Percentiles rank a stretch among this genome's conserved stretches.
Evolutionary conservation across 2,113 vertebrate species (phyloP).

Genomic region (Prunella himalayana): DNA sequence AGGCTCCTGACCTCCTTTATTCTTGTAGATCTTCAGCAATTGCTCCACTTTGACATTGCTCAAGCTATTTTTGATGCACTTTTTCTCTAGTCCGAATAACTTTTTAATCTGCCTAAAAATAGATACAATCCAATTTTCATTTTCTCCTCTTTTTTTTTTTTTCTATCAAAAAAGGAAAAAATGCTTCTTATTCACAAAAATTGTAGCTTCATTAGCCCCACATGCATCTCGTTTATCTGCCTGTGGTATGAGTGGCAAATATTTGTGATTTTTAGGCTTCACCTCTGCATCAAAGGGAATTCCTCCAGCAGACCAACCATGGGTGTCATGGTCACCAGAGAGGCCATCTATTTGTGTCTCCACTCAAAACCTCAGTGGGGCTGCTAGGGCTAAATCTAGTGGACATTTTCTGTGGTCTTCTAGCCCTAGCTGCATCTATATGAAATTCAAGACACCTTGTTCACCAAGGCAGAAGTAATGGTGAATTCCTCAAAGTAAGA

Average conservation of each 20-base stretch:
- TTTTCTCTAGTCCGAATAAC: not conserved
- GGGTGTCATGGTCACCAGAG: not conserved
- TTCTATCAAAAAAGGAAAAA: not conserved
- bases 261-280: not conserved
- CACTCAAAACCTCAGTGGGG: not conserved
- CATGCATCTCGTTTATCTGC: not conserved
- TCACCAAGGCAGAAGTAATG: not conserved
- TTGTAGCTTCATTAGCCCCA: rapidly evolving
- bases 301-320: not conserved
- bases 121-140: not conserved
- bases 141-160: not conserved
- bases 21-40: conserved; percentile 34
- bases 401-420: not conserved
- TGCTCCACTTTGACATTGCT: conserved; percentile 30
- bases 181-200: not conserved
- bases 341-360: not conserved
- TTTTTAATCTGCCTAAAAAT: conserved; percentile 27
- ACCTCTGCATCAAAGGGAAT: not conserved
- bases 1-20: conserved; percentile 14
- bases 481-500: not conserved
- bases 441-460: not conserved
- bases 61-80: not conserved
- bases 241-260: not conserved
- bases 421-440: not conserved
- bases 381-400: not conserved